Evolutionary conservation across 2,888 invertebrate species (phyloP).

Genomic region (Eupithecia vulgata): DNA sequence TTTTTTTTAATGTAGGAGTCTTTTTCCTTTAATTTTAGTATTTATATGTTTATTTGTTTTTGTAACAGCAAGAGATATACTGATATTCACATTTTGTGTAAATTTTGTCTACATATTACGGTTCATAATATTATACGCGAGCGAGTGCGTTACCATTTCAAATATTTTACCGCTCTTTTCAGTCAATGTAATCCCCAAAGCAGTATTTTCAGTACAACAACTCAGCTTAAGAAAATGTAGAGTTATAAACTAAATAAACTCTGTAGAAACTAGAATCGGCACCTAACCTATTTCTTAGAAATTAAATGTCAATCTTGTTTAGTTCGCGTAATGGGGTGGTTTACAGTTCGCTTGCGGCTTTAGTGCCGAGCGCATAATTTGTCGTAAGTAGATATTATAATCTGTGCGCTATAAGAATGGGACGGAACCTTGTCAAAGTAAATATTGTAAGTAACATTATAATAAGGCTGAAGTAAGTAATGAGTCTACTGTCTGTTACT

Average conservation of each 20-base stretch:
- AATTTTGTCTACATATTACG: no score
- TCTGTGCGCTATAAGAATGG: neutral
- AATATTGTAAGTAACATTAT: neutral
- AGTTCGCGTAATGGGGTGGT: constrained; percentile 10
- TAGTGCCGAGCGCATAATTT: neutral
- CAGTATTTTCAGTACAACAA: neutral
- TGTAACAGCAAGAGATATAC: no score
- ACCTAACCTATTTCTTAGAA: constrained; percentile 14
- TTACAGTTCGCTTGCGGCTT: neutral
- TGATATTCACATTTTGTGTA: no score
- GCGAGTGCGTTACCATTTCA: no score
- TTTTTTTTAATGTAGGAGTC: no score
- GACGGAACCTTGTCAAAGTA: neutral
- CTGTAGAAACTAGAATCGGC: neutral
- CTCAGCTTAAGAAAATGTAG: neutral
- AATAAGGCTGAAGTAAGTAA: no score
- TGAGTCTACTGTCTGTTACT: no score
- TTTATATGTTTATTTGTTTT: no score
- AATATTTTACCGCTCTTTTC: no score
- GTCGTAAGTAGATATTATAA: neutral
- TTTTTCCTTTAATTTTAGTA: no score
- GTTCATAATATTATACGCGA: no score
- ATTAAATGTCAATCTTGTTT: constrained; percentile 22
- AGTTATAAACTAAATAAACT: neutral
- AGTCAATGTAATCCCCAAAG: no score